These are phyloP conservation scores for Cyanoderma ruficeps DNA, from an alignment of 2,113 vertebrate species.

Conservation along the genomic window DNA sequence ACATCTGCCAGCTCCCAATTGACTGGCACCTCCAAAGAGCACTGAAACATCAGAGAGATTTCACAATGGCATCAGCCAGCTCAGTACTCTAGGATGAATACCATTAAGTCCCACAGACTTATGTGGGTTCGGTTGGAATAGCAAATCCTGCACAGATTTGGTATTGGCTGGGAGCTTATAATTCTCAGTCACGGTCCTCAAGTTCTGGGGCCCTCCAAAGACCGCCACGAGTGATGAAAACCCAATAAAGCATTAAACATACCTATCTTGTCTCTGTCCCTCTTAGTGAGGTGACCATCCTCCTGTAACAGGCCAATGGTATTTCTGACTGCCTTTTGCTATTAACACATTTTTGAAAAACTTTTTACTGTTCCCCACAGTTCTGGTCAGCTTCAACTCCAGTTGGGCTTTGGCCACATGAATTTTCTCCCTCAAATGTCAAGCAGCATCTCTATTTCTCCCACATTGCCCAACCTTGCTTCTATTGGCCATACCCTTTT, in stretches of 20 bases:
- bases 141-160: neutral
- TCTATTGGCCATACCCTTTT: neutral
- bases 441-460: neutral
- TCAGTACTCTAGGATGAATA: neutral
- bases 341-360: accelerated
- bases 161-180: neutral
- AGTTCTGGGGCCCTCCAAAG: neutral
- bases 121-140: neutral
- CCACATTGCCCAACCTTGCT: neutral
- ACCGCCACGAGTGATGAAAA: neutral
- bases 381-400: neutral
- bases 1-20: neutral
- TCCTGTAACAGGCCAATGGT: neutral
- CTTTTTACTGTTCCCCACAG: neutral
- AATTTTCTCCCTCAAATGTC: neutral
- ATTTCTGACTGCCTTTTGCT: neutral
- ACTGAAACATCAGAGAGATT: neutral
- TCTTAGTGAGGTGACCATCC: neutral
- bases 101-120: neutral
- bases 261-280: neutral
- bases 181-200: neutral
- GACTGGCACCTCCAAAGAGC: neutral
- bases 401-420: neutral
- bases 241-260: neutral
- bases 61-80: neutral